Conservation (phyloP, 1,140 invertebrate species). For the Dolichoris vasculosae region DNA sequence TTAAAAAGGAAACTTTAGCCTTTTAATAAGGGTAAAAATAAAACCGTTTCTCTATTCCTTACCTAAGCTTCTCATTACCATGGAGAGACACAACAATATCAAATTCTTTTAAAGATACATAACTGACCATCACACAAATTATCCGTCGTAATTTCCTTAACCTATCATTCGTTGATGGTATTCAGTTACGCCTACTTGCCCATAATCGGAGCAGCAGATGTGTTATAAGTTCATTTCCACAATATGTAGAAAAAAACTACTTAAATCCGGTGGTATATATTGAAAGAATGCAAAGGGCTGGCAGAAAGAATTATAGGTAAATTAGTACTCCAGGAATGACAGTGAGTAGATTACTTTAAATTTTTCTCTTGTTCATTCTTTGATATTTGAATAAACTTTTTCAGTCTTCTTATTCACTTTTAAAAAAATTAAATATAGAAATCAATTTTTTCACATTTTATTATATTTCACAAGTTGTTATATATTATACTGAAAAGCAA, state of each 20-base stretch:
- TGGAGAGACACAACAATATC: neutral
- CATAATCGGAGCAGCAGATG: neutral
- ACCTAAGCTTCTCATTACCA: neutral
- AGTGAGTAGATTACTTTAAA: neutral
- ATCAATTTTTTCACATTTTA: too few relatives aligned
- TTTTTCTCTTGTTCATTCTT: neutral
- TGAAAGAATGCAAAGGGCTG: too few relatives aligned
- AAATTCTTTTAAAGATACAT: slow-evolving; percentile 1
- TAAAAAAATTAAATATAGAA: too few relatives aligned
- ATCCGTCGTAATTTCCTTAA: neutral
- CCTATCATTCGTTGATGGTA: too few relatives aligned
- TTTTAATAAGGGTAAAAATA: neutral
- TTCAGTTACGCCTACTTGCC: neutral
- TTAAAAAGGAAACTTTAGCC: neutral
- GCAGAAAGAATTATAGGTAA: neutral
- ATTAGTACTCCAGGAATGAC: neutral
- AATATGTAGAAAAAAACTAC: neutral
- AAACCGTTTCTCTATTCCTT: neutral
- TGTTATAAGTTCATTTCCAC: neutral
- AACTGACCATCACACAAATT: slow-evolving; percentile 17
- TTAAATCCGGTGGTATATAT: neutral
- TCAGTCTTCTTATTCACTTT: too few relatives aligned
- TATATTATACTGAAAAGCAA: too few relatives aligned
- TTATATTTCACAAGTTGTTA: too few relatives aligned
- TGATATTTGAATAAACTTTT: neutral